Evolutionary conservation across 2,797 vertebrate genomes (phyloP).

Genomic region (Cryptoprocta ferox): DNA sequence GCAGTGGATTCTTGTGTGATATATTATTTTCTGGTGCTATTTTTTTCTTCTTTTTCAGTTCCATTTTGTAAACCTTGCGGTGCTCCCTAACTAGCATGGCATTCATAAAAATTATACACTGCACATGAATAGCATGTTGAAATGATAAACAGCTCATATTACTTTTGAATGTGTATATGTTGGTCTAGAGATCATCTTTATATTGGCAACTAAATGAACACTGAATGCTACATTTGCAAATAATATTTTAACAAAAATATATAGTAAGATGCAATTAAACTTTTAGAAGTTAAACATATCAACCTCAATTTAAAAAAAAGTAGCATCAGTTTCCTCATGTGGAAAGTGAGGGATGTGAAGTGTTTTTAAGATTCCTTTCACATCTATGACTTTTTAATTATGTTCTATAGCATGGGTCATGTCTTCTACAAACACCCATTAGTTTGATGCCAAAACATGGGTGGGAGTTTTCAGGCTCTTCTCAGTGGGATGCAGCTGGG

Average conservation of each 20-base stretch:
- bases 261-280: slow-evolving; percentile 4
- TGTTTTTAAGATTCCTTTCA: background rate
- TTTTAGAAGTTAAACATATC: slow-evolving; percentile 1
- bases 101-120: background rate
- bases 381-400: background rate
- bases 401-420: background rate
- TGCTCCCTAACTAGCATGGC: background rate
- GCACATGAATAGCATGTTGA: background rate
- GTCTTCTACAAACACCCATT: background rate
- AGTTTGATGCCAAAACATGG: background rate
- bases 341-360: background rate
- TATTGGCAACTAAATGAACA: slow-evolving; percentile 24
- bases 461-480: background rate
- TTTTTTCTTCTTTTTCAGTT: background rate
- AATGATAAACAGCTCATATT: background rate
- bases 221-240: background rate
- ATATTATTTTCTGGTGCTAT: background rate
- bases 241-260: slow-evolving; percentile 34
- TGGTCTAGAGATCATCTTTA: slow-evolving; percentile 11
- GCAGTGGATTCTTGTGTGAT: background rate
- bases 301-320: background rate
- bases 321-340: background rate
- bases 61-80: background rate
- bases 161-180: background rate
- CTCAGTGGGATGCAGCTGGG: background rate